Evolutionary conservation across 2,888 invertebrate species (phyloP).

Genomic region (Drosophila birchii): DNA sequence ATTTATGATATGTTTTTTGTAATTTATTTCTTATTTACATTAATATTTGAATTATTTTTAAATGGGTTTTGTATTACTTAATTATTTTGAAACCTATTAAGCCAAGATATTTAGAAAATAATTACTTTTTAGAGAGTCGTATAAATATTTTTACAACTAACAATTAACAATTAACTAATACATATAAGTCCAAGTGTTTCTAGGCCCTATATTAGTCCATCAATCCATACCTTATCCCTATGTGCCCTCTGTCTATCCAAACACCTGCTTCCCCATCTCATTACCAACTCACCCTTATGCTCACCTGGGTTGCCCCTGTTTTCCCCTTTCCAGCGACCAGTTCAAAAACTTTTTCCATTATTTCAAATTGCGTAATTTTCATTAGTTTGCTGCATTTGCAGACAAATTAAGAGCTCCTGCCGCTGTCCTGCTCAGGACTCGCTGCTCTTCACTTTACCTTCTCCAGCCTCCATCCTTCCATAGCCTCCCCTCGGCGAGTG

Average conservation of each 20-base stretch:
- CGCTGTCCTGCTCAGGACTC: slow-evolving; percentile 16
- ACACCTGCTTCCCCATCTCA: slow-evolving; percentile 5
- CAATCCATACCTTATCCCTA: not conserved
- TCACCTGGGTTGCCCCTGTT: not conserved
- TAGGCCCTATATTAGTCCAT: not conserved
- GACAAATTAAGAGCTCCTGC: slow-evolving; percentile 74
- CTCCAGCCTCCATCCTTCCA: not conserved
- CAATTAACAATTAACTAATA: too few species aligned
- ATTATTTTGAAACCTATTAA: not conserved
- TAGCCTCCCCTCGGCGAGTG: slow-evolving; percentile 10
- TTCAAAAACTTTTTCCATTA: slow-evolving; percentile 50
- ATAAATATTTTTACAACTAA: rapidly evolving
- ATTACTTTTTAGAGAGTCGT: not conserved
- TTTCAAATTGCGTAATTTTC: slow-evolving; percentile 81
- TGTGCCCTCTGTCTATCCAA: not conserved
- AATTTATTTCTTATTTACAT: not conserved
- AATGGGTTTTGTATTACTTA: not conserved
- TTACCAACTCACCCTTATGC: slow-evolving; percentile 2
- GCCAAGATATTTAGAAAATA: not conserved
- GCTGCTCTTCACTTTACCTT: not conserved
- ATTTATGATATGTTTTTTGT: too few species aligned
- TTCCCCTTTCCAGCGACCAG: slow-evolving; percentile 13
- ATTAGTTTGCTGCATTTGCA: slow-evolving; percentile 79
- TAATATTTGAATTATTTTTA: not conserved
- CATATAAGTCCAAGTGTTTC: too few species aligned